Evolutionary conservation across 2,797 vertebrate species (phyloP).

Genomic region (Protonibea diacanthus): DNA sequence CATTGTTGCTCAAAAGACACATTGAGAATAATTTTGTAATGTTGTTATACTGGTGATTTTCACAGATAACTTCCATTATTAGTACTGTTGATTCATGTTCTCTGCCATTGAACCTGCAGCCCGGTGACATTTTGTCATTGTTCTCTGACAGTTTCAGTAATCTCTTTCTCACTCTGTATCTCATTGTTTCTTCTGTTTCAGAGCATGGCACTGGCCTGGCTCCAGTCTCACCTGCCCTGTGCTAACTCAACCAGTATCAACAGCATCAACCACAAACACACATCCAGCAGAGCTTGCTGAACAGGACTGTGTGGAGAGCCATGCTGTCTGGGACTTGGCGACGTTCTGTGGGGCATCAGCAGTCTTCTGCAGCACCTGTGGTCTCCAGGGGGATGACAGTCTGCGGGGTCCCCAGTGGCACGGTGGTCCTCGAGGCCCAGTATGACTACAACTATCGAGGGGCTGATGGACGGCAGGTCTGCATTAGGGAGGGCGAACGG

Average conservation of each 20-base stretch:
- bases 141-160: slow-evolving; percentile 43
- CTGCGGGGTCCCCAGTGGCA: slow-evolving; percentile 77
- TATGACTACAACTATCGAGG: slow-evolving; percentile 89
- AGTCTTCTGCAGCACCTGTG: slow-evolving; percentile 35
- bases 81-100: slow-evolving; percentile 33
- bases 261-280: slow-evolving; percentile 28
- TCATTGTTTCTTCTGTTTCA: slow-evolving; percentile 59
- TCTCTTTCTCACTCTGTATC: slow-evolving; percentile 16
- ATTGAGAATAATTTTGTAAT: not conserved
- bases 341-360: slow-evolving; percentile 77
- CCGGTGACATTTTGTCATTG: slow-evolving; percentile 31
- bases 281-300: slow-evolving; percentile 63
- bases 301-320: slow-evolving; percentile 49
- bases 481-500: slow-evolving; percentile 90
- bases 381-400: slow-evolving; percentile 66
- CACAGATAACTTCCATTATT: slow-evolving; percentile 50
- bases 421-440: slow-evolving; percentile 88
- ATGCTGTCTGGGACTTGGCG: slow-evolving; percentile 90
- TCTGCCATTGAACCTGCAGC: slow-evolving; percentile 33
- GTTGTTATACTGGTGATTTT: slow-evolving; percentile 15
- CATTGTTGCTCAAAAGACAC: not conserved
- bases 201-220: slow-evolving; percentile 77
- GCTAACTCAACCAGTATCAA: slow-evolving; percentile 30
- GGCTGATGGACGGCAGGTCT: slow-evolving; percentile 87
- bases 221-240: slow-evolving; percentile 61